Base-by-base conservation (phyloP, 2,797 vertebrate species). In the Mustela erminea region DNA sequence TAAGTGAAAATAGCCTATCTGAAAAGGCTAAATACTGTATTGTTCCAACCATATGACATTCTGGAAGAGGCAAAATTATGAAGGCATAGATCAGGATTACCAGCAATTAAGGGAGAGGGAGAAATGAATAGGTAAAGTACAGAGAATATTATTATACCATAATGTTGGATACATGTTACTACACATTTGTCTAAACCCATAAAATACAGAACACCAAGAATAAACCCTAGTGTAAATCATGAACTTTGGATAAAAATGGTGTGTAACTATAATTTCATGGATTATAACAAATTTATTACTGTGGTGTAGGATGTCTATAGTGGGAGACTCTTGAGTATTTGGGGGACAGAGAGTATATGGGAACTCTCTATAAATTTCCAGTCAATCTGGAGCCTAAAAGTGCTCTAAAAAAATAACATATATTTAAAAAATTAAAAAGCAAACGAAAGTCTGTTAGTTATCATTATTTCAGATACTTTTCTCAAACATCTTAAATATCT, bases 381-480 rank as follows among this genome's bases (percentile, higher is more conserved):
- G 46, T 93, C 46, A 72, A 15, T 74, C 95, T 77, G 90, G 21
- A 78, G 35, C 38, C 41, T 83, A 83, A 90, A 87, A 64, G 20
- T 41, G 23, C 64, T 85, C 46, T 83, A 58, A 32, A 77, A 77
- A 96, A 52, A 77, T n/a, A 75, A 85, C 78, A 9, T 32, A 6
- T 66, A 27, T 58, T 66, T 15, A 74, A 49, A 72, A 68, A 68
- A 35, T 21, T 77, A 15, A 72, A 94, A 90, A 56, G 66, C 46
- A 95, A 90, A 90, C 46, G 81, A 72, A 74, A 85, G 27, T 86
- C 52, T 85, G 52, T 52, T 43, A 54, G 8, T 75, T 75, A 64
- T 12, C 58, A 74, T 43, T 32, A 92, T 83, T 93, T 96, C 84
- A 90, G 32, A 96, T 35, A 92, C 32, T 77, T 95, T 87, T 93